Base-by-base conservation (phyloP, 2,113 vertebrate genomes). In the Rutilus rutilus region DNA sequence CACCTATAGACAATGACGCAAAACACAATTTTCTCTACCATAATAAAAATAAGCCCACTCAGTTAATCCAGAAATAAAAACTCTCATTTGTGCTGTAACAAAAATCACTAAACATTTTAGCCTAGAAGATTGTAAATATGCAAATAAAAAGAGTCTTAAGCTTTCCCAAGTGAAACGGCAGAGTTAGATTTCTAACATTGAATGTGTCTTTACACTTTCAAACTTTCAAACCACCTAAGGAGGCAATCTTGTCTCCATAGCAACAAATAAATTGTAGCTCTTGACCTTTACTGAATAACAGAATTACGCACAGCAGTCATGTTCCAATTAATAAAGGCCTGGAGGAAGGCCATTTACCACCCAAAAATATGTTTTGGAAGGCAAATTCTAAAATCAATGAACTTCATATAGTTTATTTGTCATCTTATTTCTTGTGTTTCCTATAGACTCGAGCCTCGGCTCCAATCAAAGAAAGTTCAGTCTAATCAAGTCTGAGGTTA, bases 251-350 rank as follows among this genome's bases (percentile, higher is more conserved):
- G 19, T 30, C 67, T 81, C 88, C 80, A 89, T 89, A 81, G 88
- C 82, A 89, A 88, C 88, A 84, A 33, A 77, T 73, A 73, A 0
- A 81, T 50, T 80, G 69, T 75, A 88, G 84, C 80, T 83, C 52
- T 30, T 84, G 62, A 86, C 86, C 86, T 88, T 88, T 86, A 36
- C 78, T 75, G 85, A 87, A 87, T 86, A 87, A 87, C 86, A 84
- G 86, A 88, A 86, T 86, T 81, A 39, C 19, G 39, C 64, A 73
- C 87, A 88, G 45, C 84, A 83, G 81, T 86, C 84, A 86, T 82
- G 57, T 79, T 87, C 84, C 76, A 89, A 88, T 89, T 89, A 89
- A 89, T 83, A 76, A 12, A 81, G 25, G 81, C 80, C 62, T 80
- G 21, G 57, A 59, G 83, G 47, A 82, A 87, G 82, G 47, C 83